These are phyloP conservation scores for Parotia lawesii DNA, from an alignment of 2,113 vertebrate species.

Conservation along the genomic window DNA sequence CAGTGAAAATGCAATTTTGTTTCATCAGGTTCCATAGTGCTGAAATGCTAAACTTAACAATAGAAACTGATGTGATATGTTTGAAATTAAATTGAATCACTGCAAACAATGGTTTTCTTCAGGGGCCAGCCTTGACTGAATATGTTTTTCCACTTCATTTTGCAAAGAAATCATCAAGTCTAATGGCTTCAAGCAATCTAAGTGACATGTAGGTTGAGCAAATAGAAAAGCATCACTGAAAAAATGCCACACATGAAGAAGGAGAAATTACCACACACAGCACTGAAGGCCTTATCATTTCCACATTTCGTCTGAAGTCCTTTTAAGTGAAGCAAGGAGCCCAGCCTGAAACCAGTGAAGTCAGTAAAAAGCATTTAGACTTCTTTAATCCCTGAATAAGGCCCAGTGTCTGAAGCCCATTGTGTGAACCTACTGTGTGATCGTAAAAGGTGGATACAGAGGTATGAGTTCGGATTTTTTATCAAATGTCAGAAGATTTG, in stretches of 20 bases:
- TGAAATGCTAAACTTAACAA: slow-evolving; percentile 50
- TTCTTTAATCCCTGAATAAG: not conserved
- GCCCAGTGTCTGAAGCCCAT: not conserved
- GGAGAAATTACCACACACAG: not conserved
- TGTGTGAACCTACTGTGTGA: not conserved
- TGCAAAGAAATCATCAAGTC: slow-evolving; percentile 43
- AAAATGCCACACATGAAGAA: not conserved
- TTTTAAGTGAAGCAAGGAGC: not conserved
- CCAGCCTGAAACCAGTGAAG: not conserved
- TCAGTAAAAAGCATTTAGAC: not conserved
- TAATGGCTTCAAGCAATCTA: slow-evolving; percentile 44
- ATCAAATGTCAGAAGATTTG: not conserved
- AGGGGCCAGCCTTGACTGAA: slow-evolving; percentile 18
- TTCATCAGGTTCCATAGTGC: slow-evolving; percentile 30
- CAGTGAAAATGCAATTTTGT: slow-evolving; percentile 50
- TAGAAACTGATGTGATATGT: slow-evolving; percentile 14
- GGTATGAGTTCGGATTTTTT: not conserved
- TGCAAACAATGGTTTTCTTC: slow-evolving; percentile 46
- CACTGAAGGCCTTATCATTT: not conserved
- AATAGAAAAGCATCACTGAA: not conserved
- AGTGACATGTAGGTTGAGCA: slow-evolving; percentile 19
- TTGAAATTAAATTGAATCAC: slow-evolving; percentile 58
- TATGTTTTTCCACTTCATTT: slow-evolving; percentile 55
- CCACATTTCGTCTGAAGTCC: not conserved
- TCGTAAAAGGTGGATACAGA: not conserved